A percentile compares a stretch with the other conserved stretches of the same genome.
These are phyloP conservation scores for Drosophila quadrilineata DNA, from an alignment of 1,140 invertebrate genomes.

Conservation along the genomic window DNA sequence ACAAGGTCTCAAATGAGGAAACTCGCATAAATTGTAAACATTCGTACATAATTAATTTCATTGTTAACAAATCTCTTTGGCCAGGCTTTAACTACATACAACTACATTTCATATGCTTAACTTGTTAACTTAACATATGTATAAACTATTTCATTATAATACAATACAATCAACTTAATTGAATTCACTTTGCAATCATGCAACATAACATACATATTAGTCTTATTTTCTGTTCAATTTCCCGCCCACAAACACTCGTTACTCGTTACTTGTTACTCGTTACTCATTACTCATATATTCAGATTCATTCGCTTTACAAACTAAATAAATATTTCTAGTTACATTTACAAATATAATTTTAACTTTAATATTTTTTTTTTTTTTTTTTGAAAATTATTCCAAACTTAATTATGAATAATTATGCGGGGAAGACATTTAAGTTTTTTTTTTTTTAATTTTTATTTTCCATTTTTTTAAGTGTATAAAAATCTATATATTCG, in stretches of 20 bases:
- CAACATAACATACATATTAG: conserved; percentile 30
- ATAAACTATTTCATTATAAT: conserved; percentile 7
- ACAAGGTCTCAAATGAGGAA: conserved; percentile 30
- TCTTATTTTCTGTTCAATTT: conserved; percentile 43
- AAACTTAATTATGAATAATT: conserved; percentile 13
- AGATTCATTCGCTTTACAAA: conserved; percentile 41
- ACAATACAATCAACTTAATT: conserved; percentile 14
- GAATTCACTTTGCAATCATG: conserved; percentile 2
- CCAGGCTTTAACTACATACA: conserved; percentile 55
- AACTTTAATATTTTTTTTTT: background rate
- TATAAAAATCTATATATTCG: conserved; percentile 38
- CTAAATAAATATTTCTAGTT: conserved; percentile 29
- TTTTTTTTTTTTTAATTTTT: too few relatives aligned
- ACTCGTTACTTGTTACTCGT: too few relatives aligned
- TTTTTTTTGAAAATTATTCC: background rate
- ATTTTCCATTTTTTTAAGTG: too few relatives aligned
- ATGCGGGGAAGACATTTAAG: conserved; percentile 49
- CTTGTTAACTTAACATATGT: background rate
- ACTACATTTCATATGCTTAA: conserved; percentile 2
- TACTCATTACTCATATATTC: too few relatives aligned
- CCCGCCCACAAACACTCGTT: too few relatives aligned
- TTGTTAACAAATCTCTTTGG: conserved; percentile 76
- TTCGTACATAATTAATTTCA: conserved; percentile 39
- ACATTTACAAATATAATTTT: conserved; percentile 1
- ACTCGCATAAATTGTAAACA: conserved; percentile 18